Conservation (phyloP, 2,888 invertebrate genomes). For the Thyatira batis region DNA sequence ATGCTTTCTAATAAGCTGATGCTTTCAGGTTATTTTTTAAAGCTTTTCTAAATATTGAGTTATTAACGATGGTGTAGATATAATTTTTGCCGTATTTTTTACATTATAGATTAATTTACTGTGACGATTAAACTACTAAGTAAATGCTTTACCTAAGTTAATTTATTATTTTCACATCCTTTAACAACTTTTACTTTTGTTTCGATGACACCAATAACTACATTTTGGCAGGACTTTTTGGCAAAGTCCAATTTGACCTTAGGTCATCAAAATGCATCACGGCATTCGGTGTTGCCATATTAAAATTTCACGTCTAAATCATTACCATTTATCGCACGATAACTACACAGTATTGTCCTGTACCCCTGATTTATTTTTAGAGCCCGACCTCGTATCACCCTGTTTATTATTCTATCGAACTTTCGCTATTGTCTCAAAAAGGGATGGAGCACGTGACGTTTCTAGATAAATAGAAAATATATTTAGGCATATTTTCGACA, state of each 20-base stretch:
- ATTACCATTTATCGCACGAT: neutral
- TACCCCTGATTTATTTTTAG: slow-evolving; percentile 45
- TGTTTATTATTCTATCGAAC: slow-evolving; percentile 42
- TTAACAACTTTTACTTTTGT: too few relatives aligned
- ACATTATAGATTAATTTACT: too few relatives aligned
- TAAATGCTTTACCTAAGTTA: too few relatives aligned
- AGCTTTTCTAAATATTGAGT: too few relatives aligned
- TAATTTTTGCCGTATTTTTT: too few relatives aligned
- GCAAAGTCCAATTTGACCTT: neutral
- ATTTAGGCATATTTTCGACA: slow-evolving; percentile 20
- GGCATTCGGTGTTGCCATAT: neutral
- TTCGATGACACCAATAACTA: too few relatives aligned
- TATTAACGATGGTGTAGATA: too few relatives aligned
- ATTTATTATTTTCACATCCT: too few relatives aligned
- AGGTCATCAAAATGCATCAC: neutral
- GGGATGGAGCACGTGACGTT: slow-evolving; percentile 34
- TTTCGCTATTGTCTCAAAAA: slow-evolving; percentile 47
- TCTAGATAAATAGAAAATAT: slow-evolving; percentile 37
- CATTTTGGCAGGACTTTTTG: neutral
- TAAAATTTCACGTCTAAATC: neutral
- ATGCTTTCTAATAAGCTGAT: too few relatives aligned
- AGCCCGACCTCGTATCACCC: slow-evolving; percentile 34
- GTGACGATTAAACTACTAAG: too few relatives aligned
- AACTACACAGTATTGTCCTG: slow-evolving; percentile 8
- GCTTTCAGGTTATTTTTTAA: too few relatives aligned